Base-by-base conservation (phyloP, 2,113 vertebrate genomes). In the Sander lucioperca region DNA sequence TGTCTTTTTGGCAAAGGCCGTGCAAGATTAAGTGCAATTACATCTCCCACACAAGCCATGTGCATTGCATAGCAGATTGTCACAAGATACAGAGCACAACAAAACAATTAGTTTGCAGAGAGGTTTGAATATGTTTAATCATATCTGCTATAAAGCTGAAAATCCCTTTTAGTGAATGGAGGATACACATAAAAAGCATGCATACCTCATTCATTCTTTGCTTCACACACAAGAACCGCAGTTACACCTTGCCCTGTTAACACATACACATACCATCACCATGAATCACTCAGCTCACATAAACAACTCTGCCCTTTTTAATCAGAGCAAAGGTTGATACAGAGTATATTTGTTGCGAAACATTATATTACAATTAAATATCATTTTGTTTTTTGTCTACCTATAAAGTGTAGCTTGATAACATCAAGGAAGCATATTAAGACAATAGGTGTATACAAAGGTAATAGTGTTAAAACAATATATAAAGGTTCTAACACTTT, bases 1-100 rank as follows among this genome's bases (percentile, higher is more conserved):
- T 21, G 9, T 12, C 54, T 89, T 79, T 48, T 45, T 72, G 72
- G 64, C 63, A 59, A 65, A 64, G 47, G 45, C 18, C n/a, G 25
- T 12, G 36, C 50, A 68, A 68, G 21, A 53, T 30, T 4, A 76
- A 63, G 53, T 10, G 3, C 25, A 65, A 33, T 6, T 5, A 27
- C 11, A 48, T 19, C 53, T 39, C 68, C 4, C 43, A 8, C 27
- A 47, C 43, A 54, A 3, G 0, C 23, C 25, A 43, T 16, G 13
- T 36, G 36, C 33, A 27, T 23, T n/a, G 6, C 9, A 9, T 18
- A 53, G 7, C 23, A 36, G 23, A 62, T 18, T 76, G 25, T 54
- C 6, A 57, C 6, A 21, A 65, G n/a, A 43, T 6, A 10, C 18
- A 30, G 21, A 19, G 3, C 33, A 63, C 18, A 6, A 58, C 18